Percentiles rank a stretch among this genome's conserved stretches.
Evolutionary conservation across 35 echinoderm and acorn worm genomes (phyloP).

Genomic region (Nesometra sesokonis): DNA sequence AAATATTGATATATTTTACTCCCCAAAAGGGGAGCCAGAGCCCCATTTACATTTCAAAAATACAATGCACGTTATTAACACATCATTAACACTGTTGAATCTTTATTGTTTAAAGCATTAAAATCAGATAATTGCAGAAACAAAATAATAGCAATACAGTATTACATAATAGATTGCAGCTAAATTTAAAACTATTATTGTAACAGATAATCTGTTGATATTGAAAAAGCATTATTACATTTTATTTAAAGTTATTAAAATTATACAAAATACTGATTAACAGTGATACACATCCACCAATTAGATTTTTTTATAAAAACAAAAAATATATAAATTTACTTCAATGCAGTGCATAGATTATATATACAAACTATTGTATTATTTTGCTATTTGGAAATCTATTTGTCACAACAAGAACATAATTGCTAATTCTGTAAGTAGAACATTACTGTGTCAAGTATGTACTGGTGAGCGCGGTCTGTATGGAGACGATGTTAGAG

Average conservation of each 20-base stretch:
- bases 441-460: not conserved
- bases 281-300: no score
- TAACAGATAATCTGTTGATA: not conserved
- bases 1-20: no score
- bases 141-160: no score
- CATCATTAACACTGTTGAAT: no score
- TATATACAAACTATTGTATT: not conserved
- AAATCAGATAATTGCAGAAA: no score
- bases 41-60: no score
- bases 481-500: conserved; percentile 46
- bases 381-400: not conserved
- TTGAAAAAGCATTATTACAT: not conserved
- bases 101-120: no score
- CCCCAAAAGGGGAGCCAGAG: no score
- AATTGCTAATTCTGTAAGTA: no score
- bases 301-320: not conserved
- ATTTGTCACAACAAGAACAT: no score
- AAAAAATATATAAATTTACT: not conserved
- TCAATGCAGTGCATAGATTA: not conserved
- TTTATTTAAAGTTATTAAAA: not conserved
- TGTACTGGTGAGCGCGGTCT: conserved; percentile 18
- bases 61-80: no score
- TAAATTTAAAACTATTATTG: not conserved
- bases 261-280: not conserved
- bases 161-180: no score